Evolutionary conservation across 2,113 vertebrate species (phyloP).

Genomic region (human): GRCh38 chr1:104353001-104353500

Average conservation of each 20-base stretch:
- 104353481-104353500: background rate
- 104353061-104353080: background rate
- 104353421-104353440: background rate
- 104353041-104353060: background rate
- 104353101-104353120: background rate
- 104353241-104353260: background rate
- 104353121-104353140: background rate
- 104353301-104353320: background rate
- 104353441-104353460: background rate
- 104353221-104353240: background rate
- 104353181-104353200: background rate
- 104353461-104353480: background rate
- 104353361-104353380: background rate
- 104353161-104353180: background rate
- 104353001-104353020: background rate
- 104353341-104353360: background rate
- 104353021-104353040: background rate
- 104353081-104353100: background rate
- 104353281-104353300: background rate
- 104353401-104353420: background rate
- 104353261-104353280: background rate
- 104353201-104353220: background rate
- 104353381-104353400: background rate
- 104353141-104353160: background rate
- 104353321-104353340: background rate